A percentile compares a stretch with the other conserved stretches of the same genome.
Evolutionary conservation across 2,113 vertebrate species (phyloP).

Genomic region (Acanthochromis polyacanthus): DNA sequence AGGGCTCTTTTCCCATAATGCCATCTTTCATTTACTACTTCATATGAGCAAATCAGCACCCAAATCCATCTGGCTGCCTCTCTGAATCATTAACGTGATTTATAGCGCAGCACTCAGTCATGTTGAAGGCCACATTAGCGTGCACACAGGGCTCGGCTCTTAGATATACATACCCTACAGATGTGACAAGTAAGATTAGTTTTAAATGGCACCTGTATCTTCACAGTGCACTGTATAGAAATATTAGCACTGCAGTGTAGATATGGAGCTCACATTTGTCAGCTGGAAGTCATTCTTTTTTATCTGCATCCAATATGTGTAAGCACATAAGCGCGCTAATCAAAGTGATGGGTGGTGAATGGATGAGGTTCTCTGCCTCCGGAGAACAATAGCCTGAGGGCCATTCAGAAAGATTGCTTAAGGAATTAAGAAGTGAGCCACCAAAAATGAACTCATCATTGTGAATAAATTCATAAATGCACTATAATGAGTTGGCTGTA

Average conservation of each 20-base stretch:
- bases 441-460: no score
- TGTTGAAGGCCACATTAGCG: slow-evolving; percentile 60
- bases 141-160: slow-evolving; percentile 55
- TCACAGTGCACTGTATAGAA: slow-evolving; percentile 27
- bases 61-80: slow-evolving; percentile 56
- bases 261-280: neutral
- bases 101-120: slow-evolving; percentile 58
- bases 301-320: neutral
- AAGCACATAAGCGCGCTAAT: neutral
- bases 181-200: slow-evolving; percentile 65
- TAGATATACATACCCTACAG: slow-evolving; percentile 49
- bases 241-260: slow-evolving; percentile 15
- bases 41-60: slow-evolving; percentile 83
- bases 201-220: slow-evolving; percentile 58
- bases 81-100: slow-evolving; percentile 71
- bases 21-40: slow-evolving; percentile 83
- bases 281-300: neutral
- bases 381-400: no score
- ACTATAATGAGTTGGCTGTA: no score
- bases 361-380: no score
- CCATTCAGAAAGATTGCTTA: neutral
- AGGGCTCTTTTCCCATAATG: slow-evolving; percentile 70
- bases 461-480: no score
- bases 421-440: neutral
- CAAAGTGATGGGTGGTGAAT: neutral